A percentile compares a stretch with the other conserved stretches of the same genome.
Evolutionary conservation across 2,797 vertebrate genomes (phyloP).

Genomic region (Propithecus perrieri): DNA sequence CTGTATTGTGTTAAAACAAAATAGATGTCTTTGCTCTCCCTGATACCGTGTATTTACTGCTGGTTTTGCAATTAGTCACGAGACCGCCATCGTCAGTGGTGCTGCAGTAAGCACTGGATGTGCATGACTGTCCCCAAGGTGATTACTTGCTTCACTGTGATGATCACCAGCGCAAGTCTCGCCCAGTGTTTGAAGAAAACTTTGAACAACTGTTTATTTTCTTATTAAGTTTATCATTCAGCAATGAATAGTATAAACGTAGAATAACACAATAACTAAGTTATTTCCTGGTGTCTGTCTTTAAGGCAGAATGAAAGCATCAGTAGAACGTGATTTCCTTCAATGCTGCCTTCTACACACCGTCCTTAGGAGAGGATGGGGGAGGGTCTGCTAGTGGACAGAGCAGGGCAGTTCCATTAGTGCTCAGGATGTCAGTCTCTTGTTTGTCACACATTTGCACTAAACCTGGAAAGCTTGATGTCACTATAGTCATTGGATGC

Average conservation of each 20-base stretch:
- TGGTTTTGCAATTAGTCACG: neutral
- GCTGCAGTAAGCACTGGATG: neutral
- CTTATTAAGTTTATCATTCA: neutral
- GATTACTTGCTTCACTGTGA: neutral
- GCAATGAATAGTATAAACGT: neutral
- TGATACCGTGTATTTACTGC: neutral
- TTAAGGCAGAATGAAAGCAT: neutral
- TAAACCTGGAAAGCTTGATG: neutral
- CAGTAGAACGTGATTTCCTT: neutral
- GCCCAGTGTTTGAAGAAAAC: neutral
- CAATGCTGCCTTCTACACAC: neutral
- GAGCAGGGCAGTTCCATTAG: neutral
- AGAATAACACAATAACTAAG: neutral
- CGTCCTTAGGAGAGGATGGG: neutral
- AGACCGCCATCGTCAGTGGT: neutral
- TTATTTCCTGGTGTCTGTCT: neutral
- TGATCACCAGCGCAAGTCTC: neutral
- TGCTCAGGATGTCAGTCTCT: neutral
- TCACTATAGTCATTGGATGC: neutral
- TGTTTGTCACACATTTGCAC: neutral
- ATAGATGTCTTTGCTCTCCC: neutral
- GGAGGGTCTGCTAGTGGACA: no score
- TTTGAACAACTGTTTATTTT: neutral
- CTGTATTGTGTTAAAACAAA: neutral
- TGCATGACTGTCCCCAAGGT: neutral